Evolutionary conservation across 2,888 invertebrate species (phyloP).

Genomic region (Teleogryllus oceanicus): DNA sequence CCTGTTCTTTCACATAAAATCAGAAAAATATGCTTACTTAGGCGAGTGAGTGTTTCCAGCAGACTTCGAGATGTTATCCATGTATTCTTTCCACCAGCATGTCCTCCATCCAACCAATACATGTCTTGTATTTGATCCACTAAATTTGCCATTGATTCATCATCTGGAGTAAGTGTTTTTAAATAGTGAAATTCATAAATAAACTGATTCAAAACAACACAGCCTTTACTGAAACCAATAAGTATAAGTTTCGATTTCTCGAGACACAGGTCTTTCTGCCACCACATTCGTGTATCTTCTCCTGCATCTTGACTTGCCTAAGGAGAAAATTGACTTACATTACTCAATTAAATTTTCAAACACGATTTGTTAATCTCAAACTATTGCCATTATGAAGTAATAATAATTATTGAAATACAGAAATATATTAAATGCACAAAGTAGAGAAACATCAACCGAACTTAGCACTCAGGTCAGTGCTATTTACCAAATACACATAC

Average conservation of each 20-base stretch:
- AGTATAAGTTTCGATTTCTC: constrained; percentile 60
- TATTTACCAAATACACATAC: too few species aligned
- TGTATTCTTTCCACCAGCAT: constrained; percentile 81
- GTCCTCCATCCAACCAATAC: constrained; percentile 90
- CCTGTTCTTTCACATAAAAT: too few species aligned
- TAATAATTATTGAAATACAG: too few species aligned
- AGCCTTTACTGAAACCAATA: constrained; percentile 89
- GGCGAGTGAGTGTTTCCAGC: constrained; percentile 67
- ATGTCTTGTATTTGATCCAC: constrained; percentile 68
- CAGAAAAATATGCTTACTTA: constrained; percentile 51
- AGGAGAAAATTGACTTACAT: background rate
- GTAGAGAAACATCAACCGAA: too few species aligned
- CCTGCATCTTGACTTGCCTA: background rate
- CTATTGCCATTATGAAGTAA: too few species aligned
- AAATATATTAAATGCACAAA: too few species aligned
- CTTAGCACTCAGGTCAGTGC: too few species aligned
- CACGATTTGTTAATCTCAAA: background rate
- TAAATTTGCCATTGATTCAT: constrained; percentile 59
- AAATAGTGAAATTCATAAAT: constrained; percentile 79
- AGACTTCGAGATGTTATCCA: constrained; percentile 78
- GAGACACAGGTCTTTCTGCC: constrained; percentile 57
- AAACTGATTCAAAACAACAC: constrained; percentile 87
- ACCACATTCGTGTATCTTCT: constrained; percentile 52
- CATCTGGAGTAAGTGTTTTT: constrained; percentile 62
- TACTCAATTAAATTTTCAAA: background rate